A percentile compares a stretch with the other conserved stretches of the same genome.
Conservation (phyloP, 2,113 vertebrate species). For the Odocoileus hemionus region DNA sequence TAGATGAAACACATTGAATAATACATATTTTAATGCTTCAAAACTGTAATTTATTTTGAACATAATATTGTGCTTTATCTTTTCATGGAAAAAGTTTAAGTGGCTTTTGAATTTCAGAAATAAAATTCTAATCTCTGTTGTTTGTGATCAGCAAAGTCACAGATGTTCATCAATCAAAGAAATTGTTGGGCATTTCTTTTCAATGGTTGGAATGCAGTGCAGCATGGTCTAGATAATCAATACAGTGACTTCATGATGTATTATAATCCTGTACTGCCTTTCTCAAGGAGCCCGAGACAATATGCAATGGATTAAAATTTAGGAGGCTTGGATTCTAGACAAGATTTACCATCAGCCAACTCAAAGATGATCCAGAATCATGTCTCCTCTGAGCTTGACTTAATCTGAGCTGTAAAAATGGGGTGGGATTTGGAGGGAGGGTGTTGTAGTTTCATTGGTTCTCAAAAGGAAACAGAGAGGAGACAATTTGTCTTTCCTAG, state of each 20-base stretch:
- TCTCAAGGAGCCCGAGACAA: not conserved
- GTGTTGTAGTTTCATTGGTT: not conserved
- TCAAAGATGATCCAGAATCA: not conserved
- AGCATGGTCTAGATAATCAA: fast-evolving
- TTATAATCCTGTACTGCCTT: not conserved
- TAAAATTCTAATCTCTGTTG: not conserved
- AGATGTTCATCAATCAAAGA: not conserved
- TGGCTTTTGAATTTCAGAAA: not conserved
- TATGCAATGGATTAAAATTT: not conserved
- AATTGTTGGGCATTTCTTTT: not conserved
- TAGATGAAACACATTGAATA: not conserved
- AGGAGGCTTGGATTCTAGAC: not conserved
- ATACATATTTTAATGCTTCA: not conserved
- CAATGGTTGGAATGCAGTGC: not conserved
- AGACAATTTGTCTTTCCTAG: not conserved
- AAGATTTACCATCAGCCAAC: not conserved
- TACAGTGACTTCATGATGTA: not conserved
- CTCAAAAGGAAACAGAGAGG: not conserved
- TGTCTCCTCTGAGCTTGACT: not conserved
- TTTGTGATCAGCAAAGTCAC: not conserved
- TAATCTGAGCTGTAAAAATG: not conserved
- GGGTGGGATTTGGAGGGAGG: not conserved
- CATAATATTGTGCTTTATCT: not conserved
- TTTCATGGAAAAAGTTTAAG: not conserved
- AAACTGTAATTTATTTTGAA: not conserved